Conservation (phyloP, 2,797 vertebrate genomes). For the Xenopus petersii region DNA sequence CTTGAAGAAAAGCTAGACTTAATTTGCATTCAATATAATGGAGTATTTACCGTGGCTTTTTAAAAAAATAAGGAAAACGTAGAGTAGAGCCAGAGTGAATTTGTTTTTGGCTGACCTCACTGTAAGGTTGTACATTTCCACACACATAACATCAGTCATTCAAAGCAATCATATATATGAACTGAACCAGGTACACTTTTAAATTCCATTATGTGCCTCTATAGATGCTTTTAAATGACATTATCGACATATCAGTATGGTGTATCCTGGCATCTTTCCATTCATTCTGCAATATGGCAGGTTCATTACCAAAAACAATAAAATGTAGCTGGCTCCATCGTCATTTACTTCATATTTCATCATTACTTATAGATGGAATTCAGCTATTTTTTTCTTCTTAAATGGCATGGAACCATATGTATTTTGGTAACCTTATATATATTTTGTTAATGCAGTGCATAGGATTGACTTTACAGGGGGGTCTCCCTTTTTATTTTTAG, state of each 20-base stretch:
- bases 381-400: not conserved
- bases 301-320: constrained; percentile 6
- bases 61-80: constrained; percentile 4
- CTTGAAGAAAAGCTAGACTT: not conserved
- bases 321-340: not conserved
- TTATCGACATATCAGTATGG: too few species aligned
- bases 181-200: not conserved
- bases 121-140: too few species aligned
- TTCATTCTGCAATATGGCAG: constrained; percentile 15
- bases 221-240: not conserved
- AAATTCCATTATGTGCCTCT: constrained; percentile 8
- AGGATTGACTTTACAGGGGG: constrained; percentile 3
- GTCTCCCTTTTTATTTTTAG: not conserved
- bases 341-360: not conserved
- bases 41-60: constrained; percentile 37
- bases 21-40: constrained; percentile 5
- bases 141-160: too few species aligned
- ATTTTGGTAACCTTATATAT: not conserved
- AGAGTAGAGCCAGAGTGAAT: too few species aligned
- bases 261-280: not conserved
- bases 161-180: too few species aligned
- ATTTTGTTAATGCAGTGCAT: constrained; percentile 15
- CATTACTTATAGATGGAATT: not conserved
- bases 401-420: constrained; percentile 2
- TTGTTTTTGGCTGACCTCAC: too few species aligned